Evolutionary conservation across 1,140 invertebrate species (phyloP).

Genomic region (Drosophila trapezifrons): DNA sequence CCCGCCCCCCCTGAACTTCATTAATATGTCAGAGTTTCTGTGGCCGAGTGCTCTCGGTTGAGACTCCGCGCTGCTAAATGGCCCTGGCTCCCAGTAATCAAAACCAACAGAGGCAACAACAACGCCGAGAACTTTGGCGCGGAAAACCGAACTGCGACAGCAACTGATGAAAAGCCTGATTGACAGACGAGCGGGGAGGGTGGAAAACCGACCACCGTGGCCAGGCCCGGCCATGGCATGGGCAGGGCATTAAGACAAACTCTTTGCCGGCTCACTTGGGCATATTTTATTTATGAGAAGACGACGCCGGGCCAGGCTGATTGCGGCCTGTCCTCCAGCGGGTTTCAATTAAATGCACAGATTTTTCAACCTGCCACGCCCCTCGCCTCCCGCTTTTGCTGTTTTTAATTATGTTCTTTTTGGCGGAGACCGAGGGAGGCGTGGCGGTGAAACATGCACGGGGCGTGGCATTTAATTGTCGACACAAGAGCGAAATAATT

Average conservation of each 20-base stretch:
- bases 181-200: slow-evolving; percentile 25
- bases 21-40: slow-evolving; percentile 68
- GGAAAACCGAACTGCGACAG: slow-evolving; percentile 41
- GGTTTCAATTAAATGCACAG: slow-evolving; percentile 78
- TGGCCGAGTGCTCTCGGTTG: slow-evolving; percentile 11
- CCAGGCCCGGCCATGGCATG: background rate
- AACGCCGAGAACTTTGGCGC: slow-evolving; percentile 5
- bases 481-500: slow-evolving; percentile 62
- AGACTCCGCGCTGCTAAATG: slow-evolving; percentile 55
- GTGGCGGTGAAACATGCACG: slow-evolving; percentile 32
- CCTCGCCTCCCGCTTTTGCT: slow-evolving; percentile 23
- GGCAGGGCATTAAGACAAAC: slow-evolving; percentile 48
- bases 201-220: slow-evolving; percentile 2
- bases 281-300: slow-evolving; percentile 76
- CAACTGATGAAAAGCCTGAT: slow-evolving; percentile 53
- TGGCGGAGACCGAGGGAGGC: background rate
- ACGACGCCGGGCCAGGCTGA: slow-evolving; percentile 29
- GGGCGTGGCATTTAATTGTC: slow-evolving; percentile 73
- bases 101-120: slow-evolving; percentile 36
- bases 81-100: slow-evolving; percentile 48
- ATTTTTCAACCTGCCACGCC: slow-evolving; percentile 50
- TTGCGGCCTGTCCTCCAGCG: slow-evolving; percentile 42
- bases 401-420: slow-evolving; percentile 67
- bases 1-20: slow-evolving; percentile 44
- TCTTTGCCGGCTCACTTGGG: slow-evolving; percentile 43